Evolutionary conservation across 2,888 invertebrate genomes (phyloP), one percentile per base, ranked within the genome.

Genomic region (Dolichomitus sp.): DNA sequence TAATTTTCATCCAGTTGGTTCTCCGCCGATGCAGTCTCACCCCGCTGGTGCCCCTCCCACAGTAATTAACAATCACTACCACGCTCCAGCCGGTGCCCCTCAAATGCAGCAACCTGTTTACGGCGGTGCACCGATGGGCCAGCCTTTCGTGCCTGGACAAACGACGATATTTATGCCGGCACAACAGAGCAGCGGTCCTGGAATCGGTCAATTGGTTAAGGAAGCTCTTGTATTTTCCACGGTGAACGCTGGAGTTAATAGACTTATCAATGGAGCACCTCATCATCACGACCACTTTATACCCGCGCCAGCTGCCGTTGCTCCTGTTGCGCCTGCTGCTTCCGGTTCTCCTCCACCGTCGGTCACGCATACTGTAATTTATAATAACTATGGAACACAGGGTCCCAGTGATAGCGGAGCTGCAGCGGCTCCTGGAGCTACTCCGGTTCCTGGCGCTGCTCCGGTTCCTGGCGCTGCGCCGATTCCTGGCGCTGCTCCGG

Each of bases 141-240:
- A 89, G 33, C 90, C 90, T 0, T 89, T 83, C 17, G 78, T 89
- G 45, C 90, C 90, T 14, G 89, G 89, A 6, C 90, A 89, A 63
- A 89, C 89, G 0, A 69, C 88, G 6, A 50, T 90, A 5, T 82
- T 90, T 57, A 45, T 86, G 14, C 82, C 84, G 1, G 70, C 70
- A 61, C 79, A 83, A 23, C 86, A 86, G 54, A 63, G 84, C 45
- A 87, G 81, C 50, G 86, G 87, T 6, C 80, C 78, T 9, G 88
- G 88, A 23, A n/a, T 90, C 0, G 90, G 91, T 6, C 82, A 89
- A 5, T 81, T 90, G 70, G 74, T 91, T 17, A 90, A 89, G 27
- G 89, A 91, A 68, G 91, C 91, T 5, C 80, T 91, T 1, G 86
- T 91, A 0, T 88, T 84, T 52, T 90, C 90, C 1, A 85, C 88